A percentile compares a stretch with the other conserved stretches of the same genome.
phyloP scores from a whole-genome alignment of 2,888 invertebrate species.

The Dolichomitus sp. region DNA sequence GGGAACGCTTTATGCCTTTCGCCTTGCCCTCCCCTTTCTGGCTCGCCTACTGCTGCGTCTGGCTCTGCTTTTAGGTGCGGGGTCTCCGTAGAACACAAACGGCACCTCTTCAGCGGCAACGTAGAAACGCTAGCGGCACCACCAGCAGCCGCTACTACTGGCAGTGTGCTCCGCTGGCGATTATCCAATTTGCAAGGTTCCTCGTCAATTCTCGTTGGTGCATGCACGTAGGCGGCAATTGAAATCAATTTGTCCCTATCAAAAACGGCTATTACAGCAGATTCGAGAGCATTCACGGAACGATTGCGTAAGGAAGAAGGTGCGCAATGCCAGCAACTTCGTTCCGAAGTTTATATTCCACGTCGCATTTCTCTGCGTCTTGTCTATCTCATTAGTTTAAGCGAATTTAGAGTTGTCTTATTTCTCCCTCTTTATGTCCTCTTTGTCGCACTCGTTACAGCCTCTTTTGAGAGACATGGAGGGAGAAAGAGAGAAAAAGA shows the following conservation, averaged over 20 bases:
- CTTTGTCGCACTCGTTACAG: neutral
- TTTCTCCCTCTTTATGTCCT: neutral
- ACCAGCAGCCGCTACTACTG: neutral
- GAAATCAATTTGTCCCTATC: conserved; percentile 78
- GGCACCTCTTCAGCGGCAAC: conserved; percentile 7
- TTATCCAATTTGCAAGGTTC: conserved; percentile 81
- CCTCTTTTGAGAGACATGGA: neutral
- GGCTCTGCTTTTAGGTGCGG: conserved; percentile 44
- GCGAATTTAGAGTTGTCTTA: conserved; percentile 12
- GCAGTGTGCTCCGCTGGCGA: conserved; percentile 74
- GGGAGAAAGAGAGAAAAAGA: neutral
- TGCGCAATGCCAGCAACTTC: conserved; percentile 51
- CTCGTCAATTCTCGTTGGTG: conserved; percentile 80
- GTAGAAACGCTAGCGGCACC: neutral
- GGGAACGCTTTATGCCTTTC: conserved; percentile 40
- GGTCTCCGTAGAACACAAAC: conserved; percentile 46
- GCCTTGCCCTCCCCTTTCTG: conserved; percentile 41
- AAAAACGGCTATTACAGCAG: conserved; percentile 69
- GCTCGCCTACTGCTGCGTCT: conserved; percentile 44
- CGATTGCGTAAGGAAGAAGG: conserved; percentile 62
- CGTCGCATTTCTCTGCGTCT: conserved; percentile 11
- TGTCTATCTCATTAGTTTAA: conserved; percentile 24
- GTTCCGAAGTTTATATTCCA: conserved; percentile 54
- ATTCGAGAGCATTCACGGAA: conserved; percentile 69
- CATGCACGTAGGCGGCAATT: conserved; percentile 77